Evolutionary conservation across 2,113 vertebrate species (phyloP).

Genomic region (Stigmatopora argus): DNA sequence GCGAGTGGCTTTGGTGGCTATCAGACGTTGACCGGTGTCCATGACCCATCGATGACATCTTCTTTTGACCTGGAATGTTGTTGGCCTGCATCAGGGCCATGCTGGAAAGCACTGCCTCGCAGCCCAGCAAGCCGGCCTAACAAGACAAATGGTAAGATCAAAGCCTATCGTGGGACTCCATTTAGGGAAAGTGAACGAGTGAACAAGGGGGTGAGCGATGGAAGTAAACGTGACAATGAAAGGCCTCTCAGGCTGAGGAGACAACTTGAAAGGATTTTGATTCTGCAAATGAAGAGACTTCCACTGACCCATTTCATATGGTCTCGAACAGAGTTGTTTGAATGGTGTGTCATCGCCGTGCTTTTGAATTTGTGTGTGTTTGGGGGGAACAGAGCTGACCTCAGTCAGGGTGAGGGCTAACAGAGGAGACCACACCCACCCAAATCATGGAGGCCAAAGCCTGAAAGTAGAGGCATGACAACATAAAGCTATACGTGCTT

Average conservation of each 20-base stretch:
- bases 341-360: slow-evolving; percentile 73
- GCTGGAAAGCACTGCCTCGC: slow-evolving; percentile 75
- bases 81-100: slow-evolving; percentile 79
- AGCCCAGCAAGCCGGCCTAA: slow-evolving; percentile 75
- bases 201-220: slow-evolving; percentile 17
- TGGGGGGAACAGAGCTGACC: slow-evolving; percentile 56
- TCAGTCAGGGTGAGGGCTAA: slow-evolving; percentile 67
- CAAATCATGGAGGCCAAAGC: slow-evolving; percentile 70
- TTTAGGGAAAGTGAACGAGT: slow-evolving; percentile 15
- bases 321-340: slow-evolving; percentile 73
- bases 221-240: slow-evolving; percentile 23
- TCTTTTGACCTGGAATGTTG: slow-evolving; percentile 72
- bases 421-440: slow-evolving; percentile 67
- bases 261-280: slow-evolving; percentile 45
- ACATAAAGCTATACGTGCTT: slow-evolving; percentile 34
- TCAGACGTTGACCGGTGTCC: slow-evolving; percentile 65
- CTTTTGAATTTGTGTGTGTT: slow-evolving; percentile 69
- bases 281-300: slow-evolving; percentile 55
- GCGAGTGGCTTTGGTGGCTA: slow-evolving; percentile 54
- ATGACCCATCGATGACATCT: slow-evolving; percentile 66
- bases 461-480: slow-evolving; percentile 67
- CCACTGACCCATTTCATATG: slow-evolving; percentile 80
- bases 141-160: slow-evolving; percentile 41
- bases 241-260: neutral
- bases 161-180: slow-evolving; percentile 11